Conservation (phyloP, 2,888 invertebrate species). For the Drosophila picticornis region DNA sequence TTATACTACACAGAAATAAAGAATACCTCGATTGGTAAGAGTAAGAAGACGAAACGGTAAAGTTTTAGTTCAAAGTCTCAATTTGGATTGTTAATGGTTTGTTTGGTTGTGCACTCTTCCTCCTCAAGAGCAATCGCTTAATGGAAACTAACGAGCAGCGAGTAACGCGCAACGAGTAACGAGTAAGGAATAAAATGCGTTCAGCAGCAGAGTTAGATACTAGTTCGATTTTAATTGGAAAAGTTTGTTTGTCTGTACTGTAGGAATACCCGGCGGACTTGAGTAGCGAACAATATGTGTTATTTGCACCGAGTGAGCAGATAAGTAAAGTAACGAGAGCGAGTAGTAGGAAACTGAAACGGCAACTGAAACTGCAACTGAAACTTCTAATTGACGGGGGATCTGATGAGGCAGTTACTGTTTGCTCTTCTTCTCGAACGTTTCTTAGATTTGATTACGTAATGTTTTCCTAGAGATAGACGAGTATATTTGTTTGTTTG, state of each 20-base stretch:
- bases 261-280: not conserved
- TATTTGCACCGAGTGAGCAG: not conserved
- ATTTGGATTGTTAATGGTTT: slow-evolving; percentile 58
- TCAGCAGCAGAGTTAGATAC: not conserved
- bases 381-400: slow-evolving; percentile 6
- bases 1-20: slow-evolving; percentile 13
- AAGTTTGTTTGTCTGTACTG: not conserved
- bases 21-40: slow-evolving; percentile 7
- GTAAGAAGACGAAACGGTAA: slow-evolving; percentile 24
- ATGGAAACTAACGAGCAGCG: slow-evolving; percentile 9
- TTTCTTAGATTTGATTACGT: slow-evolving; percentile 22
- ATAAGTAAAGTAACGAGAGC: not conserved
- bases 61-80: slow-evolving; percentile 54
- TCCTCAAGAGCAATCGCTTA: not conserved
- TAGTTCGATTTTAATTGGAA: not conserved
- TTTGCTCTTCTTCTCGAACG: slow-evolving; percentile 3
- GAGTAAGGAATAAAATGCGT: slow-evolving; percentile 6
- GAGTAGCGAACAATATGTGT: not conserved
- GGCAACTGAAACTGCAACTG: slow-evolving; percentile 1
- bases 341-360: not conserved
- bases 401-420: slow-evolving; percentile 48
- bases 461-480: slow-evolving; percentile 5
- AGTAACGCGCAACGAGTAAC: not conserved
- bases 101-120: slow-evolving; percentile 18
- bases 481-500: slow-evolving; percentile 4